Conservation (phyloP, 2,113 vertebrate species). For the Suncus etruscus region DNA sequence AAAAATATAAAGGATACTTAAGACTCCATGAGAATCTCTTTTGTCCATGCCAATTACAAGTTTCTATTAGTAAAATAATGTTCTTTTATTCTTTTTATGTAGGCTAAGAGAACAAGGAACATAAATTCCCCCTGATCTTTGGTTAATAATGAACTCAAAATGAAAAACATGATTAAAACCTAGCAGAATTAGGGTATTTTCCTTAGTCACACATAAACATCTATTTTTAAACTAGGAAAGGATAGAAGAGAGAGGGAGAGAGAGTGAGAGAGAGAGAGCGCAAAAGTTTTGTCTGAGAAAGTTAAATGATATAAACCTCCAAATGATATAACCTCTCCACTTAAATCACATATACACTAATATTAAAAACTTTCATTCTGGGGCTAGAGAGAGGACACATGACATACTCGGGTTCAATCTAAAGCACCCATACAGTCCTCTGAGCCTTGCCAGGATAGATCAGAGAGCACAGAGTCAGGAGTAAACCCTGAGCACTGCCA, state of each 20-base stretch:
- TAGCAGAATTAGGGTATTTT: neutral
- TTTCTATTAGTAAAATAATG: neutral
- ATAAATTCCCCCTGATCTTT: neutral
- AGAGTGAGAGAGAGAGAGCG: neutral
- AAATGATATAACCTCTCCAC: neutral
- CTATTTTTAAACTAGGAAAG: neutral
- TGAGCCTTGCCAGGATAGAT: too few species aligned
- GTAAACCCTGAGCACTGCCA: too few species aligned
- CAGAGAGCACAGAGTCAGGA: too few species aligned
- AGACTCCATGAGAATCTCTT: neutral
- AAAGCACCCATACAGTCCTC: too few species aligned
- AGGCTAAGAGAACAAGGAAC: neutral
- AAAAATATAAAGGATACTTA: neutral
- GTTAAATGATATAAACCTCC: neutral
- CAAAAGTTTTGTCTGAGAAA: neutral
- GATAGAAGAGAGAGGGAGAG: too few species aligned
- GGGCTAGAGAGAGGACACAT: too few species aligned
- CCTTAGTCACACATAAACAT: neutral
- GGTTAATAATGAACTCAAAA: neutral
- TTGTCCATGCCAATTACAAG: neutral
- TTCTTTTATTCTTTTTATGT: neutral
- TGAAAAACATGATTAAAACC: neutral
- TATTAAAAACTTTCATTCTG: neutral
- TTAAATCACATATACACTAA: neutral
- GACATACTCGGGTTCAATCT: too few species aligned